Conservation (phyloP, 2,888 invertebrate genomes). For the Palloptera scutellata region DNA sequence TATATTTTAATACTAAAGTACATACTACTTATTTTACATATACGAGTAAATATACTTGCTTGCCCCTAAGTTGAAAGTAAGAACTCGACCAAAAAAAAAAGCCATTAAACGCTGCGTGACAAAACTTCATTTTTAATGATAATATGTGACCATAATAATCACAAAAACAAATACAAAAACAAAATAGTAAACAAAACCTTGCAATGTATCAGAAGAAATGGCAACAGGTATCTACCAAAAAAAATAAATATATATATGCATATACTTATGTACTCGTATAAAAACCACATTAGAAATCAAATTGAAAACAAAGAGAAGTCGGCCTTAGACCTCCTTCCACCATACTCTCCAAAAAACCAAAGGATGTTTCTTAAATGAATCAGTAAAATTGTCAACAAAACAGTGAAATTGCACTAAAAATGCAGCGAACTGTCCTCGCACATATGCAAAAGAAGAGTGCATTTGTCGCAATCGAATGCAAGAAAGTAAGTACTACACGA, state of each 20-base stretch:
- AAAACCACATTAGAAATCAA: conserved; percentile 39
- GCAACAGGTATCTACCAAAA: conserved; percentile 56
- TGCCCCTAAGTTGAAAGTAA: conserved; percentile 3
- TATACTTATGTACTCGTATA: no score
- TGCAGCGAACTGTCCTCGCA: conserved; percentile 12
- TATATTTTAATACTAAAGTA: neutral
- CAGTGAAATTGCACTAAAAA: conserved; percentile 15
- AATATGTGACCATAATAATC: conserved; percentile 49
- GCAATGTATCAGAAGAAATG: conserved; percentile 4
- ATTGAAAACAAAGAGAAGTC: conserved; percentile 18
- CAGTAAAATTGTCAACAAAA: conserved; percentile 11
- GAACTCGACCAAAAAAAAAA: neutral
- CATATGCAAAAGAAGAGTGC: neutral
- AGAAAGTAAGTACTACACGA: neutral
- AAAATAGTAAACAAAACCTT: conserved; percentile 5
- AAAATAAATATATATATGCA: conserved; percentile 47
- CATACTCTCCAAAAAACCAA: conserved; percentile 24
- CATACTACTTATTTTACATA: neutral
- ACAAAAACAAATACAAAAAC: conserved; percentile 26
- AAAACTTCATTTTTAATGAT: conserved; percentile 61
- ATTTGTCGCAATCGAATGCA: neutral
- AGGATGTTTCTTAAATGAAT: conserved; percentile 32
- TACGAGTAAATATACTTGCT: neutral
- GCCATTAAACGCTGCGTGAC: conserved; percentile 54
- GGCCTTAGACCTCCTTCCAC: neutral